A percentile compares a stretch with the other conserved stretches of the same genome.
Conservation (phyloP, 2,888 invertebrate species). For the Craniophora ligustri region DNA sequence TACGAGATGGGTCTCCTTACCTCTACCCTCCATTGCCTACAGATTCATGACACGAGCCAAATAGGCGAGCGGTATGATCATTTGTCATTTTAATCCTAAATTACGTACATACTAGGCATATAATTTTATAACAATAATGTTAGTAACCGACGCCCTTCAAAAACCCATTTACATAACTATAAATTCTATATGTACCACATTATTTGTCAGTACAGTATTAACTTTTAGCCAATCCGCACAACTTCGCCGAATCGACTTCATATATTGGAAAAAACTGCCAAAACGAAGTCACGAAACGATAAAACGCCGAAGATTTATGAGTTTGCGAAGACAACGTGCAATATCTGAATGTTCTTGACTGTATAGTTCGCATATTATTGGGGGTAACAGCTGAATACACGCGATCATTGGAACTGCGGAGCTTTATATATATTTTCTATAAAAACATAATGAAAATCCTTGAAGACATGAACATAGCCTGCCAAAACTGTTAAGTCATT, state of each 20-base stretch:
- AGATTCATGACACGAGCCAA: too few relatives aligned
- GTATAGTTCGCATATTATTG: constrained; percentile 42
- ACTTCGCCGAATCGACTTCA: constrained; percentile 42
- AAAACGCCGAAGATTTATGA: constrained; percentile 53
- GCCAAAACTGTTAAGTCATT: too few relatives aligned
- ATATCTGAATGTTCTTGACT: constrained; percentile 41
- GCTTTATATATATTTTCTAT: background rate
- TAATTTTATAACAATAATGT: too few relatives aligned
- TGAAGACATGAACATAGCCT: too few relatives aligned
- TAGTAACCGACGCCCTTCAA: background rate
- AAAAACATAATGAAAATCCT: background rate
- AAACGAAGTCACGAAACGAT: constrained; percentile 51
- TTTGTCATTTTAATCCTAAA: too few relatives aligned
- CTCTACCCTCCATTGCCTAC: too few relatives aligned
- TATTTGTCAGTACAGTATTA: constrained; percentile 28
- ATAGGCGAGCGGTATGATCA: too few relatives aligned
- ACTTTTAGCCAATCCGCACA: constrained; percentile 35
- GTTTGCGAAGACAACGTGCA: constrained; percentile 50
- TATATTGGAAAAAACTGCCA: constrained; percentile 56
- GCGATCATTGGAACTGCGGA: constrained; percentile 13
- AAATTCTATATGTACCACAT: constrained; percentile 14
- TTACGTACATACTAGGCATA: too few relatives aligned
- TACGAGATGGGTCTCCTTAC: too few relatives aligned
- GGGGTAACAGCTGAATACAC: constrained; percentile 32
- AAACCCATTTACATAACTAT: background rate